Base-by-base conservation (phyloP, 1,140 invertebrate species). In the Metopolophium dirhodum region DNA sequence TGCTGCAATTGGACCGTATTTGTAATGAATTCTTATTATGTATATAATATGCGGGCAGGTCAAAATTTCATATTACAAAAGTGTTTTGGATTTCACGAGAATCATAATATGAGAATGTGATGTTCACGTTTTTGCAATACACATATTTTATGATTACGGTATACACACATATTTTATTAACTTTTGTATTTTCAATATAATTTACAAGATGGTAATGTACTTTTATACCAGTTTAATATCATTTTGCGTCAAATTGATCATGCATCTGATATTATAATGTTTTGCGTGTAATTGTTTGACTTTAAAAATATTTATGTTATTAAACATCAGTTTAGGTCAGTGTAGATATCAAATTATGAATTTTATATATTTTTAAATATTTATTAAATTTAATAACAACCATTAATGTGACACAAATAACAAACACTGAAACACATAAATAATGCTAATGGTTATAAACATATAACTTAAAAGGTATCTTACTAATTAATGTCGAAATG, bases 371-470 rank as follows among this genome's bases (percentile, higher is more conserved):
- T 49, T 49, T 88, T 88, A 51, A 51, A 88, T 88, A 88, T 88
- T 88, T 51, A 88, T 88, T 88, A 30, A 88, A 88, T n/a, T n/a
- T 49, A 88, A 88, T 88, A 88, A 88, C 86, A 88, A 88, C 30
- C 86, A 35, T 88, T 88, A 47, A 47, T 47, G 9, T 47, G 45
- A 47, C 45, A 47, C 45, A 47, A 47, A 47, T 47, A 47, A 47
- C 45, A 47, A 47, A 47, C 37, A 37, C 37, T 37, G 37, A 37
- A 87, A 86, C 14, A 87, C 41, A 47, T 47, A n/a, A 49, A 87
- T 47, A 87, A 51, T 87, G 6, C 45, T 87, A 87, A 85, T 85
- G 83, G 83, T 85, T 41, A 41, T 77, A 77, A n/a, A 77, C 6
- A 18, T 77, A 35, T 45, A 41, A 85, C 35, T 85, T 85, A 41